Evolutionary conservation across 2,113 vertebrate genomes (phyloP).

Genomic region (Chamaea fasciata): DNA sequence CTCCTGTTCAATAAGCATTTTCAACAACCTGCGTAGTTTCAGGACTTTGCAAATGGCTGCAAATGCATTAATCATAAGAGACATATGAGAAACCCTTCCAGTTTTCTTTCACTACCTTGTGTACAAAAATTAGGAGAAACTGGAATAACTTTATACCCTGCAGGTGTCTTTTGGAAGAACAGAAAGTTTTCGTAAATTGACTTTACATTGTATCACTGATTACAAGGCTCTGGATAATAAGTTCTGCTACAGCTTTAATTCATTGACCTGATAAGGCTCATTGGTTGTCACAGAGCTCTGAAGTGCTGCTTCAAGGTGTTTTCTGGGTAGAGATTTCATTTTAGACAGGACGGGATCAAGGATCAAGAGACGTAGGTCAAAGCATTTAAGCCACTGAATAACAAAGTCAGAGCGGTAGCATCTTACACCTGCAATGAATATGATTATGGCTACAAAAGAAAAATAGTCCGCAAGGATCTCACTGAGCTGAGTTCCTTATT

Average conservation of each 20-base stretch:
- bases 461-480: not conserved
- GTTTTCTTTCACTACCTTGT: not conserved
- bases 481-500: not conserved
- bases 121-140: not conserved
- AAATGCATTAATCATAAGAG: not conserved
- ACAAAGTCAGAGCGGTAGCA: not conserved
- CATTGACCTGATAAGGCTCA: not conserved
- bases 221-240: not conserved
- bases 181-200: not conserved
- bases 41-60: not conserved
- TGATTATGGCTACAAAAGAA: not conserved
- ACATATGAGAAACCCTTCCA: not conserved
- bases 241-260: not conserved
- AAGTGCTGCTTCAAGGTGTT: not conserved
- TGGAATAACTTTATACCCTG: not conserved
- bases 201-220: not conserved
- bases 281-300: not conserved
- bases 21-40: not conserved
- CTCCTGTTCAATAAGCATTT: not conserved
- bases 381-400: not conserved
- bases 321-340: not conserved
- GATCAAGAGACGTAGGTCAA: not conserved
- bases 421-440: not conserved
- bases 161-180: not conserved
- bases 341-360: not conserved